These are phyloP conservation scores for Sminthurinus signatus DNA, from an alignment of 1,140 invertebrate species.

Conservation along the genomic window DNA sequence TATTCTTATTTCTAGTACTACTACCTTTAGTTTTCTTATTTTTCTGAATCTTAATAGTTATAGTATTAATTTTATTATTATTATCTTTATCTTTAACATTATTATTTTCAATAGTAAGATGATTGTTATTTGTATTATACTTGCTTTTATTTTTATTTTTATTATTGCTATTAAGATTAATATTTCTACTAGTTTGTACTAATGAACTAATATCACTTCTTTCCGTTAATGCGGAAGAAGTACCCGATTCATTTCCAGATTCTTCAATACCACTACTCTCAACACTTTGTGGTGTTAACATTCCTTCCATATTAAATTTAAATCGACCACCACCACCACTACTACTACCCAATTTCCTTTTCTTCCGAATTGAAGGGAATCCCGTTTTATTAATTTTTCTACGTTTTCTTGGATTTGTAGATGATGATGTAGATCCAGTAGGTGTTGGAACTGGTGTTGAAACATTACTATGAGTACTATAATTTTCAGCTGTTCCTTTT, in stretches of 20 bases:
- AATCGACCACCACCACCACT: background rate
- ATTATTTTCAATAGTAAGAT: too few species aligned
- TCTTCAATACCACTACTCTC: constrained; percentile 41
- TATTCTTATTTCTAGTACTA: too few species aligned
- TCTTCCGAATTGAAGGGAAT: constrained; percentile 75
- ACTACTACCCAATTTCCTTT: constrained; percentile 43
- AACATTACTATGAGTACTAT: background rate
- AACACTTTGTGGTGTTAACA: constrained; percentile 39
- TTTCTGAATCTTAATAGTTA: too few species aligned
- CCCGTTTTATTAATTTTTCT: constrained; percentile 76
- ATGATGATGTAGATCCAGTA: background rate
- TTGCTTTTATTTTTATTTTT: too few species aligned
- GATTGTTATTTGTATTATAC: too few species aligned
- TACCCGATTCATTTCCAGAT: constrained; percentile 13
- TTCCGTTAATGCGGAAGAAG: too few species aligned
- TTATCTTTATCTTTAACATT: too few species aligned
- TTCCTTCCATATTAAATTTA: constrained; percentile 4
- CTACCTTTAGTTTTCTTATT: too few species aligned
- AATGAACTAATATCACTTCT: too few species aligned
- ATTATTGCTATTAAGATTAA: too few species aligned
- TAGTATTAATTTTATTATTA: too few species aligned
- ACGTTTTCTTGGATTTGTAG: constrained; percentile 52
- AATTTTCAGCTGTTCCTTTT: background rate
- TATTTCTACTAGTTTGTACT: too few species aligned
- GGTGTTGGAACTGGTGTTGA: background rate